Base-by-base conservation (phyloP, 2,797 vertebrate species). In the Chanos chanos region DNA sequence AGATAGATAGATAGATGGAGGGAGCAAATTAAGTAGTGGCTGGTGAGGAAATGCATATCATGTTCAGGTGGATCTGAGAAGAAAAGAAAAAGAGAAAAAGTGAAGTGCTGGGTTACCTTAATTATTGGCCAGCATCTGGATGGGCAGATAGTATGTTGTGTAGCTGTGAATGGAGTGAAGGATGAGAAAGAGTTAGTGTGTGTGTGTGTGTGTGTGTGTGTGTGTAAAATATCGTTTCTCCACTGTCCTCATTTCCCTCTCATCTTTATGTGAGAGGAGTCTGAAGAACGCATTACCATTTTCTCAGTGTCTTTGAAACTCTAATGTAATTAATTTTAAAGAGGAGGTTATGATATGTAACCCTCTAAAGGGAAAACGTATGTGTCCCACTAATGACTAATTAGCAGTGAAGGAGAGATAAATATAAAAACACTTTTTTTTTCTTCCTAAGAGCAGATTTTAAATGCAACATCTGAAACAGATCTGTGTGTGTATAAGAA, bases 281-380 rank as follows among this genome's bases (percentile, higher is more conserved):
- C 77, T 78, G 65, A 84, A 70, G 73, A 68, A 59, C 74, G 77
- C 74, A 83, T 83, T 77, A 76, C 74, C 80, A 82, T 81, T 77
- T n/a, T 75, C 49, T 76, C 54, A 45, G 48, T 74, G 75, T 72
- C 74, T 75, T 79, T 80, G 54, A 76, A 74, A 64, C 57, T 65
- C 66, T 73, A 67, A 72, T 85, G 71, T 79, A 82, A 85, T 82
- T 82, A 72, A 83, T 83, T 83, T 81, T 69, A 71, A 80, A 78
- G 78, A 77, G 59, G 18, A 49, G 61, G 22, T 33, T 13, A 60
- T 78, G 75, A 74, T 80, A 66, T 73, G 79, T 77, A 74, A 78
- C 84, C 63, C 62, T 77, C 76, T 81, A 77, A 75, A 72, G 70
- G 71, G 73, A 62, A 77, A 77, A 72, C 52, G 39, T 64, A 76